Conservation (phyloP, 2,113 vertebrate species). For the Piliocolobus tephrosceles region DNA sequence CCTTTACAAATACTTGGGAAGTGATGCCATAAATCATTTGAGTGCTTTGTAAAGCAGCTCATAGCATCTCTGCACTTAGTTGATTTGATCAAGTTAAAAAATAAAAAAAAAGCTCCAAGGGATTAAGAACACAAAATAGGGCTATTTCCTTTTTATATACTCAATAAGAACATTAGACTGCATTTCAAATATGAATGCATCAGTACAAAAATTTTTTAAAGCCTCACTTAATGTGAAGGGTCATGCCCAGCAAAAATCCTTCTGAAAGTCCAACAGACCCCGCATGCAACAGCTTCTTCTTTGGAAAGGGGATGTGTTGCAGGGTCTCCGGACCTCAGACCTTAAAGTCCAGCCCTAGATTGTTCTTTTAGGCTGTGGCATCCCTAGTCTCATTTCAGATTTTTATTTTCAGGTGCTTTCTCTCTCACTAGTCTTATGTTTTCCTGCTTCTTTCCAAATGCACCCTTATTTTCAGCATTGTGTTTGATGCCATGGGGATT, state of each 20-base stretch:
- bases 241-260: not conserved
- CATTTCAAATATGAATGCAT: not conserved
- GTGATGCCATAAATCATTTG: not conserved
- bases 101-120: not conserved
- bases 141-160: not conserved
- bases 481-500: not conserved
- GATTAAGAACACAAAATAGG: not conserved
- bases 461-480: not conserved
- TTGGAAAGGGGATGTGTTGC: fast-evolving
- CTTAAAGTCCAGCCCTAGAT: not conserved
- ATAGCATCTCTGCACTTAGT: not conserved
- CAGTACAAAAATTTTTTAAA: not conserved
- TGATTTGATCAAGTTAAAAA: not conserved
- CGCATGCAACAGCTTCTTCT: not conserved
- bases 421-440: not conserved
- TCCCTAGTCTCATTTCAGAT: not conserved
- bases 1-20: not conserved
- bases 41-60: not conserved
- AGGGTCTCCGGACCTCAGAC: not conserved
- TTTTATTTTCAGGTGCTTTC: not conserved
- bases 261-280: not conserved
- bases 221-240: not conserved
- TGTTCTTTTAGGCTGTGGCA: not conserved
- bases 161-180: not conserved
- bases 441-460: not conserved